Conservation (phyloP, 2,113 vertebrate species). For the Eupsittula cactorum region DNA sequence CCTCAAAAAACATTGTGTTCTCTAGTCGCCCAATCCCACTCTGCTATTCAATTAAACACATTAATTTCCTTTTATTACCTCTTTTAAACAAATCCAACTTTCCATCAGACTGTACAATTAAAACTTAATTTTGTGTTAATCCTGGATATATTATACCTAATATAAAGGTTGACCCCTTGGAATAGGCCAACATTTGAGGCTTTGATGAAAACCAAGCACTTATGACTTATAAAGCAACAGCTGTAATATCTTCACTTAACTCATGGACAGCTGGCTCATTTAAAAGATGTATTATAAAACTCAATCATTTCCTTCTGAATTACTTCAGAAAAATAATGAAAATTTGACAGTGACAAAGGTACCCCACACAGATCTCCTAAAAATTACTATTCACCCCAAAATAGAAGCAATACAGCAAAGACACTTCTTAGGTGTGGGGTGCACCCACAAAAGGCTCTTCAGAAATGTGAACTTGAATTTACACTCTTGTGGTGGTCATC, state of each 20-base stretch:
- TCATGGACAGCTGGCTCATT: background rate
- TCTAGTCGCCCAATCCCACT: background rate
- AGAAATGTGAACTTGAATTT: background rate
- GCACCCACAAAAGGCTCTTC: background rate
- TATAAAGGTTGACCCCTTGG: background rate
- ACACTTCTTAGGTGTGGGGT: background rate
- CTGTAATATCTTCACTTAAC: conserved; percentile 42
- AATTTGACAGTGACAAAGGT: background rate
- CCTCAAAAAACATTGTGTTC: background rate
- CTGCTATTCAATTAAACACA: background rate
- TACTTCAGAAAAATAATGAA: background rate
- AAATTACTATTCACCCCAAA: background rate
- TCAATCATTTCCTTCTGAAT: background rate
- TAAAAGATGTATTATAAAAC: background rate
- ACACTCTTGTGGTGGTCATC: background rate
- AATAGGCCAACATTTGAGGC: conserved; percentile 15
- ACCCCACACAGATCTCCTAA: background rate
- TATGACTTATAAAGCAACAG: background rate
- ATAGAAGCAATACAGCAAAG: background rate
- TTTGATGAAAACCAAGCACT: conserved; percentile 54
- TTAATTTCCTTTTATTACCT: conserved; percentile 65
- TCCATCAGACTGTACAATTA: conserved; percentile 48
- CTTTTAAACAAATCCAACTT: conserved; percentile 65
- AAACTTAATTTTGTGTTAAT: conserved; percentile 64
- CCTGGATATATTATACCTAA: conserved; percentile 39